phyloP scores from a whole-genome alignment of 2,113 vertebrate species.

The Eptatretus burgeri region DNA sequence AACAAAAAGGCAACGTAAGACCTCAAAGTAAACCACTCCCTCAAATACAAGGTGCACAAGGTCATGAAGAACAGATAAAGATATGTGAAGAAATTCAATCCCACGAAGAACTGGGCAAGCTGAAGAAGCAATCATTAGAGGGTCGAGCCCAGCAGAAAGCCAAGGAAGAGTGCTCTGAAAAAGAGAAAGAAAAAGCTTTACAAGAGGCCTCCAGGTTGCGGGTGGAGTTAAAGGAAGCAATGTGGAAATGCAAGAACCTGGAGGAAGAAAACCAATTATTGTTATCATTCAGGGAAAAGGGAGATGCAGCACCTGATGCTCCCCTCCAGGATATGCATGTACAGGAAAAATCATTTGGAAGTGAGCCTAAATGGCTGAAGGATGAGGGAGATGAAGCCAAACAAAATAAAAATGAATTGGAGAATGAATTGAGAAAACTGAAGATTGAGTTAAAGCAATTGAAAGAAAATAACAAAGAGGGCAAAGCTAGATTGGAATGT shows the following conservation, averaged over 20 bases:
- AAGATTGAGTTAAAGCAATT: conserved; percentile 46
- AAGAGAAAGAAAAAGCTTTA: conserved; percentile 71
- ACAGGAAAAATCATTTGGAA: no score
- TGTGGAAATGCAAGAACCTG: conserved; percentile 57
- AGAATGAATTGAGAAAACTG: conserved; percentile 57
- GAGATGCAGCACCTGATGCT: conserved; percentile 33
- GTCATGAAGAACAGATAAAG: no score
- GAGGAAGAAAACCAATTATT: conserved; percentile 35
- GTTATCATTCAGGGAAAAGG: conserved; percentile 43
- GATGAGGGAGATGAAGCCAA: no score
- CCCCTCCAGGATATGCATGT: conserved; percentile 31
- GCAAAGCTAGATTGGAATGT: no score
- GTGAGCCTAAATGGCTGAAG: no score
- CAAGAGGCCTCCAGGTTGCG: conserved; percentile 61
- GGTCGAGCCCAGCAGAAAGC: conserved; percentile 48
- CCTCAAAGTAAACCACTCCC: no score
- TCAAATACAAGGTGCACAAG: no score
- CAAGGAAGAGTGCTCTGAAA: conserved; percentile 45
- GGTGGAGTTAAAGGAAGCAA: conserved; percentile 58
- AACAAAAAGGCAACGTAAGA: no score
- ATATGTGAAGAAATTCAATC: conserved; percentile 18
- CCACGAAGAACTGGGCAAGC: conserved; percentile 58
- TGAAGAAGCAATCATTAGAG: conserved; percentile 76
- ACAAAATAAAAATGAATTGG: conserved; percentile 22
- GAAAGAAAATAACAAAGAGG: conserved; percentile 83